Base-by-base conservation (phyloP, 2,888 invertebrate species). In the Dicranocentrus wangi region DNA sequence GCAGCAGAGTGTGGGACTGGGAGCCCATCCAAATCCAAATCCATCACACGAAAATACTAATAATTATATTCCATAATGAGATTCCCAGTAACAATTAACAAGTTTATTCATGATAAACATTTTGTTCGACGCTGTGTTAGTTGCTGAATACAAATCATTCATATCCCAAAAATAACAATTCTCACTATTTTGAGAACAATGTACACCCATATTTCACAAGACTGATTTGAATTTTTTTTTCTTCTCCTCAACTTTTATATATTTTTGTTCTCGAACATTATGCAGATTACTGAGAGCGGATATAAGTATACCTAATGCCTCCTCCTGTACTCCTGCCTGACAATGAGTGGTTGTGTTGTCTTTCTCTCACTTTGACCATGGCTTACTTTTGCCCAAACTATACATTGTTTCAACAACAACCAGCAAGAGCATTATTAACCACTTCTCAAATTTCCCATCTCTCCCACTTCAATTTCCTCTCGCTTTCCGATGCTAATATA, bases 31-130 rank as follows among this genome's bases (percentile, higher is more conserved):
- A 32, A 10, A 32, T 32, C 3, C 32, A 10, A 32, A 32, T 7
- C 3, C 10, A 32, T 32, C 32, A 47, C 39, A 32, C 13, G 32
- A 61, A 43, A 65, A 21, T 19, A 10, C 3, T 60, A 1, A 61
- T 61, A 32, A 61, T 61, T 55, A 15, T 21, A 17, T 8, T 17
- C 19, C 28, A 65, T 73, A 73, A 75, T 75, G 75, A 66, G 75
- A 65, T 75, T 75, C 65, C 42, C 42, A 66, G 63, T 28, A 75
- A 75, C 65, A 53, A 55, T 73, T 63, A 63, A 53, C 73, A 63
- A 51, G 51, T 63, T 32, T 27, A 71, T 23, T 25, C 58, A 58
- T 25, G 32, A 32, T 32, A 32, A 47, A 17, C 32, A 32, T 32
- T 32, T 32, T 32, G 10, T 32, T 10, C 32, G 5, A 3, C 32